phyloP scores from a whole-genome alignment of 2,113 vertebrate species.

The Tachysurus fulvidraco region DNA sequence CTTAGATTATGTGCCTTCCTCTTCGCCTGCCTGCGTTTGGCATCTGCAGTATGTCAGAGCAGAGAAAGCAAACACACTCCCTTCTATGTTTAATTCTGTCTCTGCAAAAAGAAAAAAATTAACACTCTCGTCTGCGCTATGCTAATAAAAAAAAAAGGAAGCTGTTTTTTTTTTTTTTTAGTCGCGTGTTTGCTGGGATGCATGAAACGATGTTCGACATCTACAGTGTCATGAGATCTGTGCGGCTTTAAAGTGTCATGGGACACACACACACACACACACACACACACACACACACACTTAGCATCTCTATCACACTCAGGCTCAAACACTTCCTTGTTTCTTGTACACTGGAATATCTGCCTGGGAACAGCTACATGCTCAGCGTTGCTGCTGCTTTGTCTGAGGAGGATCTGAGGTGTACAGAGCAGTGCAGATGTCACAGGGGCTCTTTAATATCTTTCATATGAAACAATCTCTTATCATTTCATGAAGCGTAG shows the following conservation, averaged over 20 bases:
- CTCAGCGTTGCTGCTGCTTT: not conserved
- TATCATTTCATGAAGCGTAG: constrained; percentile 4
- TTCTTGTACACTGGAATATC: constrained; percentile 23
- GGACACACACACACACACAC: constrained; percentile 57
- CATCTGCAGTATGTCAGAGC: constrained; percentile 68
- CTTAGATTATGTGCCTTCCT: constrained; percentile 74
- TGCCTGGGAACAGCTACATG: not conserved
- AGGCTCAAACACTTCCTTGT: constrained; percentile 46
- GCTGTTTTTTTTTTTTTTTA: constrained; percentile 43
- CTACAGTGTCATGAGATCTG: constrained; percentile 64
- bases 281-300: constrained; percentile 65
- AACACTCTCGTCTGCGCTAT: constrained; percentile 48
- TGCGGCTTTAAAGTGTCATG: constrained; percentile 67
- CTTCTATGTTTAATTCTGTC: constrained; percentile 63
- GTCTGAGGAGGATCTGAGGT: not conserved
- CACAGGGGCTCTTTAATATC: not conserved
- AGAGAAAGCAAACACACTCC: constrained; percentile 49
- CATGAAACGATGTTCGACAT: constrained; percentile 63
- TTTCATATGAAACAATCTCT: constrained; percentile 2
- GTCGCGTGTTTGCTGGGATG: constrained; percentile 63
- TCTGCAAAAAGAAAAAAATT: constrained; percentile 59
- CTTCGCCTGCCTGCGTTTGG: constrained; percentile 67
- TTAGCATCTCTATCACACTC: constrained; percentile 60
- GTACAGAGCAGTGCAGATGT: not conserved
- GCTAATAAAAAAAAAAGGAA: constrained; percentile 58